Percentiles rank a stretch among this genome's conserved stretches.
Evolutionary conservation across 2,888 invertebrate genomes (phyloP).

Genomic region (Tenthredo livida): DNA sequence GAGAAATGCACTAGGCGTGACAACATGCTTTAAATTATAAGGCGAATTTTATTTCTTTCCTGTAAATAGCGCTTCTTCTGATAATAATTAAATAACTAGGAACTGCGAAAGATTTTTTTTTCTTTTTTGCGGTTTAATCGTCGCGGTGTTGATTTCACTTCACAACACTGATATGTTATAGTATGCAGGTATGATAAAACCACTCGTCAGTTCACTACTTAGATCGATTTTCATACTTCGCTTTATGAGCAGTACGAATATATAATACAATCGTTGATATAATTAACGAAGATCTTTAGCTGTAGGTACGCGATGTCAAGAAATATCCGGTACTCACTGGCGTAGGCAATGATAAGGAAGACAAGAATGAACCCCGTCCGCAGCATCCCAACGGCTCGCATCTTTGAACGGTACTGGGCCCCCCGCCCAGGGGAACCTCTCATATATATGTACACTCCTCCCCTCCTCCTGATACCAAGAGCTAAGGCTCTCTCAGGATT

Average conservation of each 20-base stretch:
- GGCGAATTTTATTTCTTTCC: not conserved
- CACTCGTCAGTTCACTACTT: slow-evolving; percentile 27
- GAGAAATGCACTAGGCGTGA: not conserved
- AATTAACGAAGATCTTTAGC: not conserved
- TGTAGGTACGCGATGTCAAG: slow-evolving; percentile 21
- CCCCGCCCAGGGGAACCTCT: slow-evolving; percentile 73
- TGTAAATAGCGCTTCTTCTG: not conserved
- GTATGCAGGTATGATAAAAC: slow-evolving; percentile 6
- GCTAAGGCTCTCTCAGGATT: slow-evolving; percentile 69
- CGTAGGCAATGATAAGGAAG: slow-evolving; percentile 66
- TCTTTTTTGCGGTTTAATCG: not conserved
- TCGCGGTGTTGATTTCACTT: slow-evolving; percentile 10
- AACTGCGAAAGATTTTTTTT: not conserved
- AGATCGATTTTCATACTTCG: not conserved
- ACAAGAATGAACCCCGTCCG: slow-evolving; percentile 71
- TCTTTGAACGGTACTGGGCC: slow-evolving; percentile 77
- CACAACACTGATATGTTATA: slow-evolving; percentile 21
- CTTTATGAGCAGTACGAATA: not conserved
- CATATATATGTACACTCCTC: slow-evolving; percentile 72
- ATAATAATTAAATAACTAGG: not conserved
- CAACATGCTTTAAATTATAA: not conserved
- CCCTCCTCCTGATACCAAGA: slow-evolving; percentile 43
- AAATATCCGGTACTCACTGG: slow-evolving; percentile 70
- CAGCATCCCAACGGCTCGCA: slow-evolving; percentile 74
- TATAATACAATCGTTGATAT: not conserved